Evolutionary conservation across 2,888 invertebrate species (phyloP), one percentile per base, ranked within the genome.

Genomic region (Lycocerus yunnanus): DNA sequence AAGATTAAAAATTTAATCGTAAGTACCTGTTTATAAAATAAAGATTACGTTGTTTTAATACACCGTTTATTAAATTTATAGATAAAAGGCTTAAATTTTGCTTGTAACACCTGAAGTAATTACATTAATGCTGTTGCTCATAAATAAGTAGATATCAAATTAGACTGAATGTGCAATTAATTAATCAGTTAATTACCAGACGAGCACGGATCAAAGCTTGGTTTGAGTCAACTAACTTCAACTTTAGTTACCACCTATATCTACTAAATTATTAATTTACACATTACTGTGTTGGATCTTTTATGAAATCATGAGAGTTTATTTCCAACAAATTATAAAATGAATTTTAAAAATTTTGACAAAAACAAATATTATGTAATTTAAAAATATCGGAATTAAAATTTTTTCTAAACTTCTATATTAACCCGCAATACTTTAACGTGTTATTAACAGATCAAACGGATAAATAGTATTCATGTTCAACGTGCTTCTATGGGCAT

Each of bases 131-230:
- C 83, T 83, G 85, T 82, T 86, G 85, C 85, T 86, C 86, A 86
- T 86, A 84, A 86, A 86, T 86, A 86, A 86, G 85, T 82, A 83
- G 82, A 82, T 80, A 84, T 83, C 85, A 84, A 85, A 86, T 86
- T 85, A 85, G 84, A 85, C 84, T 83, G 85, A 85, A 84, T 85
- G 84, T 84, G 86, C 86, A 85, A 86, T 86, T 87, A 87, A 86
- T 86, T 86, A 87, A 87, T 86, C 85, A 87, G 84, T 81, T 86
- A 86, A 87, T 87, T 86, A 86, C 84, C 83, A 84, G 85, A 83
- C 85, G 83, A 83, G 83, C 82, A 81, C 78, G 85, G 86, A 86
- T 86, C 86, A 86, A 86, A 86, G 86, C 79, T 77, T 76, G 77
- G 77, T 73, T 80, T 72, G 71, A 73, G 76, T 74, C 73, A 71